Evolutionary conservation across 2,888 invertebrate species (phyloP), one percentile per base, ranked within the genome.

Genomic region (Drosophila helvetica): DNA sequence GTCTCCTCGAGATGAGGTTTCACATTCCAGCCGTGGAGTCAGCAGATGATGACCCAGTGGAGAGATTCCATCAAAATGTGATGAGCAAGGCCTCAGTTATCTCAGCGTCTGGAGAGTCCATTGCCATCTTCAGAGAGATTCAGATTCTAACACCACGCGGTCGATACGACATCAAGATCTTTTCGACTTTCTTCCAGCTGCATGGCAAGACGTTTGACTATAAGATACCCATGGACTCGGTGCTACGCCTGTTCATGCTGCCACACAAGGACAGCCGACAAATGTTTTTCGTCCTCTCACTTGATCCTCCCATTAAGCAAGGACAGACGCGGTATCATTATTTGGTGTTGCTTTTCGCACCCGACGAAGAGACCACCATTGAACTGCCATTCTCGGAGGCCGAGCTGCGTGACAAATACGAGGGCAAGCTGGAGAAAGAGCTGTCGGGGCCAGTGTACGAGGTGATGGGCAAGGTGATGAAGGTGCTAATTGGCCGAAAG

Each of bases 161-260:
- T 93, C 96, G 98, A 56, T 98, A 98, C 90, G 98, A 98, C 89
- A 96, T 98, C 90, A 98, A 98, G 93, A 94, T 98, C 66, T 98
- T 96, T 90, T 96, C 96, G 56, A 94, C 96, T 0, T 98, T 98
- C 92, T 95, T 98, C 85, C 97, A 98, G 92, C 94, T 98, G 68
- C 98, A 98, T 90, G 98, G 98, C 89, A 99, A 99, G 94, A 99
- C 99, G 0, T 99, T 99, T 90, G 99, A 99, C 93, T 99, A 99
- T 93, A 99, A 99, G 93, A 99, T 99, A 83, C 99, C 99, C 0
- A 97, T 98, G 95, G 97, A 97, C 0, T 98, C 99, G 0, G 98
- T 99, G 4, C 93, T 99, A 17, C 95, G 99, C 8, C 93, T 99
- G 17, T 99, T 99, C 91, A 93, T 99, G 38, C 93, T 99, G 57